Percentiles rank a stretch among this genome's conserved stretches.
These are phyloP conservation scores for Hemiscyllium ocellatum DNA, from an alignment of 2,113 vertebrate species.

Conservation along the genomic window DNA sequence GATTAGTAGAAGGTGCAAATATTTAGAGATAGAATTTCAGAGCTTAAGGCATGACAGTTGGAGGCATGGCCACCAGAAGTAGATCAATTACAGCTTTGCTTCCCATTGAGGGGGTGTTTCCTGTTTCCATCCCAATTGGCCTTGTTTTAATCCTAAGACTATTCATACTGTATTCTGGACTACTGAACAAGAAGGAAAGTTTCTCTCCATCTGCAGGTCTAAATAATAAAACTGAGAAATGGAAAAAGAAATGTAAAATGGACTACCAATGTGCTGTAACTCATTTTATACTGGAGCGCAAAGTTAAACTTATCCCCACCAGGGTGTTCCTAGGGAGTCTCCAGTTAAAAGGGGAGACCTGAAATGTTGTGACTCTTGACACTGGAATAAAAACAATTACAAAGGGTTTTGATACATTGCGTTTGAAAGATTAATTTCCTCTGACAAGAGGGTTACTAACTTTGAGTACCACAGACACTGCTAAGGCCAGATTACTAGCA, in stretches of 20 bases:
- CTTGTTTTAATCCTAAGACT: too few species aligned
- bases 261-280: not conserved
- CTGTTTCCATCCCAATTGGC: too few species aligned
- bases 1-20: too few species aligned
- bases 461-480: not conserved
- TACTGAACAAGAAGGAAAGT: too few species aligned
- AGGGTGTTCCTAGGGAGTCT: not conserved
- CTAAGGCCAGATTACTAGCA: not conserved
- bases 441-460: not conserved
- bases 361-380: not conserved
- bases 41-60: too few species aligned
- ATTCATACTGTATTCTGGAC: too few species aligned
- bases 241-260: not conserved
- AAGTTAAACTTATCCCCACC: not conserved
- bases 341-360: not conserved
- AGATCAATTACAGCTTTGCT: not conserved
- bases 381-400: not conserved
- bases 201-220: not conserved
- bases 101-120: not conserved
- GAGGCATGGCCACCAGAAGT: too few species aligned
- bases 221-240: not conserved
- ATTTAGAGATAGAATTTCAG: too few species aligned
- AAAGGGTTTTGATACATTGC: not conserved
- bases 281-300: not conserved
- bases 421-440: not conserved